Conservation (phyloP, 2,113 vertebrate genomes). For the Podarcis raffonei region DNA sequence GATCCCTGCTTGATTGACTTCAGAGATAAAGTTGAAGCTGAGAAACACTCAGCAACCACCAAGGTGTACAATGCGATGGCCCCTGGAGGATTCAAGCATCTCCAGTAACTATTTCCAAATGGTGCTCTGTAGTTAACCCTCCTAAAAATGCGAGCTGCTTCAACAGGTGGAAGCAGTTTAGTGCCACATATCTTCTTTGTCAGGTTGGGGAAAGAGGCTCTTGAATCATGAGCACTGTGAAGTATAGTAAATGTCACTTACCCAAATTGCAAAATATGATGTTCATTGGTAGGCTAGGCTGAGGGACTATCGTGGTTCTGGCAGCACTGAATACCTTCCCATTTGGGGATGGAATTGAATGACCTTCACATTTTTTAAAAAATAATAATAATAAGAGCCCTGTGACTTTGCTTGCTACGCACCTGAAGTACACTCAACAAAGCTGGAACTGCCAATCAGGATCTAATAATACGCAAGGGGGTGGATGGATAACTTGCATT, state of each 20-base stretch:
- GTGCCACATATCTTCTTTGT: constrained; percentile 44
- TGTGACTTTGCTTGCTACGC: background rate
- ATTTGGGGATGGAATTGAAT: background rate
- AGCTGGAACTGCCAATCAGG: background rate
- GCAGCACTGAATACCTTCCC: background rate
- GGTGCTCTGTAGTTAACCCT: constrained; percentile 71
- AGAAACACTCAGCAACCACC: constrained; percentile 62
- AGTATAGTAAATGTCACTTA: constrained; percentile 34
- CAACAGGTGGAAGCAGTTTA: constrained; percentile 77
- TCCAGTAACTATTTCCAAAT: constrained; percentile 78
- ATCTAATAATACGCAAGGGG: background rate
- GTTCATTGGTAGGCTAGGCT: constrained; percentile 32
- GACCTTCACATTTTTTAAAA: background rate
- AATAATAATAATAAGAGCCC: background rate
- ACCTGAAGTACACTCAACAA: background rate
- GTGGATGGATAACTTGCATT: no score
- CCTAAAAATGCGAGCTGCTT: constrained; percentile 64
- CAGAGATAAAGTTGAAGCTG: constrained; percentile 72
- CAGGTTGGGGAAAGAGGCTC: constrained; percentile 57
- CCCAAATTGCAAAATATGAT: constrained; percentile 49
- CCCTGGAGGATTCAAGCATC: constrained; percentile 66
- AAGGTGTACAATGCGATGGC: constrained; percentile 57
- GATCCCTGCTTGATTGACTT: constrained; percentile 69
- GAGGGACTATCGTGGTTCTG: background rate
- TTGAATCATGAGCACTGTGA: constrained; percentile 43